Evolutionary conservation across 2,888 invertebrate species (phyloP).

Genomic region (Agrochola macilenta): DNA sequence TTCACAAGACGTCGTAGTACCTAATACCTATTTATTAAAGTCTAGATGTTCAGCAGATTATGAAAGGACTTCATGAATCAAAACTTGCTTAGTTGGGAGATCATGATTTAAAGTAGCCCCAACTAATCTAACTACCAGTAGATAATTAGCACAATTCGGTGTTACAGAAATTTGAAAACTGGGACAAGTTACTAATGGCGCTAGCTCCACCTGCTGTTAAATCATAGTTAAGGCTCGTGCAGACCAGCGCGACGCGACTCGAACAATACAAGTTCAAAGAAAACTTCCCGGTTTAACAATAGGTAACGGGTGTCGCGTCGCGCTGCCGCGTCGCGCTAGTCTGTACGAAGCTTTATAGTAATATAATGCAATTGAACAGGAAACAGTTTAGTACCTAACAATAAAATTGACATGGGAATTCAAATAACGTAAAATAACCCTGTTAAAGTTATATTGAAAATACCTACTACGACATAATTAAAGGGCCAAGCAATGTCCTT

Average conservation of each 20-base stretch:
- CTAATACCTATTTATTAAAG: background rate
- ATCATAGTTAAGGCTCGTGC: no score
- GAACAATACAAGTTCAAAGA: no score
- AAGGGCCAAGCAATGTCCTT: slow-evolving; percentile 53
- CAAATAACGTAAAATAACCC: slow-evolving; percentile 25
- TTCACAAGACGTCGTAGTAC: background rate
- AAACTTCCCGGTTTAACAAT: no score
- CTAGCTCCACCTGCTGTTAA: background rate
- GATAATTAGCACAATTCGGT: background rate
- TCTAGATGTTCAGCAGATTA: background rate
- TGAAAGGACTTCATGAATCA: background rate
- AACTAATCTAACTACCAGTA: background rate
- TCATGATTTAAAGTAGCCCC: background rate
- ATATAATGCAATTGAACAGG: slow-evolving; percentile 26
- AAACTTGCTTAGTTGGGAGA: background rate
- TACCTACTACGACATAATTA: slow-evolving; percentile 48
- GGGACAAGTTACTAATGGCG: background rate
- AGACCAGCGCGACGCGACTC: no score
- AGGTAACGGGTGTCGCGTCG: no score
- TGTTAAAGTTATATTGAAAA: slow-evolving; percentile 20
- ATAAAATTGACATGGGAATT: slow-evolving; percentile 39
- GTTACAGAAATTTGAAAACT: slow-evolving; percentile 2
- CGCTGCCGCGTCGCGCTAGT: no score
- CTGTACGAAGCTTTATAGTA: no score
- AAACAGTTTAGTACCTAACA: slow-evolving; percentile 27